These are phyloP conservation scores for Gisinianus flammeolus DNA, from an alignment of 2,888 invertebrate genomes.

Conservation along the genomic window DNA sequence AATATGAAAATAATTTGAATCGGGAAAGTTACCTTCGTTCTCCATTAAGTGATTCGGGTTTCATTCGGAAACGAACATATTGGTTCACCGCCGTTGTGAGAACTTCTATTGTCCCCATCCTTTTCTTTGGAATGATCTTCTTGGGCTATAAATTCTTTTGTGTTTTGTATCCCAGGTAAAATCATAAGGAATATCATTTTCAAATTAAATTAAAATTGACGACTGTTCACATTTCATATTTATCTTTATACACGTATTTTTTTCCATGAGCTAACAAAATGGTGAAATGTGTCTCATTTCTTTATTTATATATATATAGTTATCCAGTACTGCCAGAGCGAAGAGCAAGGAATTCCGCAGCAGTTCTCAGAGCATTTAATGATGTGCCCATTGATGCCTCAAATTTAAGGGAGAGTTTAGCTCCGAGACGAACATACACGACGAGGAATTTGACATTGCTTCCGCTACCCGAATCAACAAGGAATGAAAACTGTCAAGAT, in stretches of 20 bases:
- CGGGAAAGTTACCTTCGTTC: slow-evolving; percentile 6
- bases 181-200: neutral
- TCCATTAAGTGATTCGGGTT: slow-evolving; percentile 22
- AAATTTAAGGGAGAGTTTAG: slow-evolving; percentile 22
- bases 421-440: neutral
- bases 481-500: neutral
- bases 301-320: neutral
- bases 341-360: slow-evolving; percentile 17
- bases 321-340: slow-evolving; percentile 30
- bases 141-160: slow-evolving; percentile 41
- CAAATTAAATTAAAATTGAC: neutral
- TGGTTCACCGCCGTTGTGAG: slow-evolving; percentile 31
- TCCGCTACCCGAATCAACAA: neutral
- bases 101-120: slow-evolving; percentile 33
- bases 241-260: neutral
- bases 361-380: slow-evolving; percentile 25
- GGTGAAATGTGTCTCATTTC: too few species aligned
- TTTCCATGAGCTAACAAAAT: too few species aligned
- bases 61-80: slow-evolving; percentile 27
- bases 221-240: neutral
- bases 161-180: slow-evolving; percentile 37
- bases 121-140: slow-evolving; percentile 39
- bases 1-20: slow-evolving; percentile 26
- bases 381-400: slow-evolving; percentile 29
- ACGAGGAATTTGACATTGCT: neutral